Evolutionary conservation across 1,140 invertebrate genomes (phyloP), one percentile per base, ranked within the genome.

Genomic region (Drosophila varians): DNA sequence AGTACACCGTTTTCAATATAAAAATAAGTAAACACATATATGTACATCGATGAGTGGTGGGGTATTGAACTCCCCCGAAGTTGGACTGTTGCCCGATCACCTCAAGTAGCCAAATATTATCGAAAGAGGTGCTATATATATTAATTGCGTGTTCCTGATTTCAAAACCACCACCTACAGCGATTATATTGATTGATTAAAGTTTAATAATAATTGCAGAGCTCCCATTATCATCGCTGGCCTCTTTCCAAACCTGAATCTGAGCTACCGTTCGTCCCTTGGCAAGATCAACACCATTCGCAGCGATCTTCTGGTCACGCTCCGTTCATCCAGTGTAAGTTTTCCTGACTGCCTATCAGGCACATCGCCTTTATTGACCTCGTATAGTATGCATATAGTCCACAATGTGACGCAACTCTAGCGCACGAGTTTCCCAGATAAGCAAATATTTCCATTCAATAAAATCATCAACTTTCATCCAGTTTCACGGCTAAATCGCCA

Each of bases 211-310:
- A 34, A 72, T 84, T 84, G 18, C 71, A 90, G 89, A 74, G 89
- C 86, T 21, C 75, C 86, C 7, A 72, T 70, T 11, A 89, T 90
- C 47, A 80, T 90, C 60, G 82, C 84, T 43, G 62, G 76, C 36
- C 69, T 90, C 49, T 90, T 90, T 82, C 89, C 89, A 19, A 84
- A 87, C 65, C 71, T 90, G 48, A 89, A 90, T 66, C 77, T 90
- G 26, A 84, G 71, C 71, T 90, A 90, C 73, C 76, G 87, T 19
- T 76, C 88, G 52, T 86, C 79, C 26, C 54, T 90, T 8, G 72
- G 75, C 21, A 90, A 90, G 62, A 82, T 90, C 69, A 90, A 88
- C 47, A 88, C 52, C 48, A 90, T 90, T 45, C 70, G 88, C 53
- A 90, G 68, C 66, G 89, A 90, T 51, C 48, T 90, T 19, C 53